Percentiles rank a stretch among this genome's conserved stretches.
These are phyloP conservation scores for Chionis minor DNA, from an alignment of 2,113 vertebrate genomes.

Conservation along the genomic window DNA sequence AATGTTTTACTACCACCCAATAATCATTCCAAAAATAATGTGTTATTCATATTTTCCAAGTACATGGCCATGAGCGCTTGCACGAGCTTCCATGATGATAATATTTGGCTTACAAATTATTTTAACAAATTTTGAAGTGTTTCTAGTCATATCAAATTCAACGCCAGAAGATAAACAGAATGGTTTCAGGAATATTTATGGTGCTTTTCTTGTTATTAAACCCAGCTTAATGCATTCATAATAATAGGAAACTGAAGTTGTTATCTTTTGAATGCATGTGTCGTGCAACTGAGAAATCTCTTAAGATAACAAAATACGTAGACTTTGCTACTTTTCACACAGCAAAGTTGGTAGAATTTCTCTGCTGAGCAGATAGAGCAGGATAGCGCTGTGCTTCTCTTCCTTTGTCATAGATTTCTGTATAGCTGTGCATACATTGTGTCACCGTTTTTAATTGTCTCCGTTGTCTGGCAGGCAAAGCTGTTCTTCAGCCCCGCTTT, in stretches of 20 bases:
- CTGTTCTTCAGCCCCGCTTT: neutral
- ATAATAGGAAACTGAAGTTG: neutral
- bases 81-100: neutral
- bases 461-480: neutral
- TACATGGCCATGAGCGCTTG: neutral
- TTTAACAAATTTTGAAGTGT: slow-evolving; percentile 4
- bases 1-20: neutral
- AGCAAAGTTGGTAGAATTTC: neutral
- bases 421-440: neutral
- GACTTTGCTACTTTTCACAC: neutral
- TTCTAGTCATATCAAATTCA: slow-evolving; percentile 11
- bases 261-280: neutral
- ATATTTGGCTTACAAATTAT: neutral
- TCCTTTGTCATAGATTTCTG: neutral
- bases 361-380: neutral
- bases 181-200: neutral
- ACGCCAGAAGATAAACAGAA: slow-evolving; percentile 5
- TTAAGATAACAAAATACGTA: neutral
- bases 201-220: neutral
- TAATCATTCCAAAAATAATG: neutral
- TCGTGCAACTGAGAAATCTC: neutral
- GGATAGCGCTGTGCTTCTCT: neutral
- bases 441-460: neutral
- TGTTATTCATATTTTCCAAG: neutral
- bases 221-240: neutral